These are phyloP conservation scores for Drosophila acutilabella DNA, from an alignment of 2,888 invertebrate species.

Conservation along the genomic window DNA sequence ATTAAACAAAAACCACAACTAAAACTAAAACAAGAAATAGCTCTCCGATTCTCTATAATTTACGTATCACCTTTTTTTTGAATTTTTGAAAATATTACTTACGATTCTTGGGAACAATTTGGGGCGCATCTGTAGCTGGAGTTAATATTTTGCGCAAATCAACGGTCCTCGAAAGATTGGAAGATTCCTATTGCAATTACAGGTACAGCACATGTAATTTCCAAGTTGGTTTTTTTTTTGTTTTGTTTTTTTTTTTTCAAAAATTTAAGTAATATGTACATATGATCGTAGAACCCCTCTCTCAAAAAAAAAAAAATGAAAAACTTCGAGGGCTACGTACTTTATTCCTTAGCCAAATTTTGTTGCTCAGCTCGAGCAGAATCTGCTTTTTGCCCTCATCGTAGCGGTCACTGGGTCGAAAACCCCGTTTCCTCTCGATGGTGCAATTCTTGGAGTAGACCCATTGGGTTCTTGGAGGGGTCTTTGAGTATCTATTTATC, in stretches of 20 bases:
- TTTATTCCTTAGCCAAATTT: constrained; percentile 88
- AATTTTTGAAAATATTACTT: constrained; percentile 81
- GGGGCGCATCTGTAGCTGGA: constrained; percentile 93
- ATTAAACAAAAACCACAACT: not conserved
- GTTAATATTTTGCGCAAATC: constrained; percentile 95
- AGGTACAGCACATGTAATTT: constrained; percentile 28
- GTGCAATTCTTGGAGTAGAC: constrained; percentile 85
- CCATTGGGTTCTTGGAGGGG: not conserved
- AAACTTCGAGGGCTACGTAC: constrained; percentile 85
- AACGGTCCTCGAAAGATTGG: constrained; percentile 87
- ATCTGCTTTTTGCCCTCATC: constrained; percentile 93
- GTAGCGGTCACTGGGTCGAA: constrained; percentile 92
- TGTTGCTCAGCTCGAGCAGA: constrained; percentile 91
- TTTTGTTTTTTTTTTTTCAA: not conserved
- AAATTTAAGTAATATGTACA: not conserved
- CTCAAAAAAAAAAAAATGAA: not conserved
- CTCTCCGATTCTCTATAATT: constrained; percentile 14
- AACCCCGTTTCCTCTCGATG: constrained; percentile 90
- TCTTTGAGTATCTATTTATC: constrained; percentile 32
- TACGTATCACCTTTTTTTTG: constrained; percentile 74
- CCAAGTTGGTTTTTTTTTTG: constrained; percentile 66
- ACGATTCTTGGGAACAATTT: constrained; percentile 91
- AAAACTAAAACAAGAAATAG: not conserved
- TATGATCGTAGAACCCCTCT: not conserved
- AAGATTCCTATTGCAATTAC: constrained; percentile 71